Evolutionary conservation across 2,888 invertebrate genomes (phyloP).

Genomic region (Acleris literana): DNA sequence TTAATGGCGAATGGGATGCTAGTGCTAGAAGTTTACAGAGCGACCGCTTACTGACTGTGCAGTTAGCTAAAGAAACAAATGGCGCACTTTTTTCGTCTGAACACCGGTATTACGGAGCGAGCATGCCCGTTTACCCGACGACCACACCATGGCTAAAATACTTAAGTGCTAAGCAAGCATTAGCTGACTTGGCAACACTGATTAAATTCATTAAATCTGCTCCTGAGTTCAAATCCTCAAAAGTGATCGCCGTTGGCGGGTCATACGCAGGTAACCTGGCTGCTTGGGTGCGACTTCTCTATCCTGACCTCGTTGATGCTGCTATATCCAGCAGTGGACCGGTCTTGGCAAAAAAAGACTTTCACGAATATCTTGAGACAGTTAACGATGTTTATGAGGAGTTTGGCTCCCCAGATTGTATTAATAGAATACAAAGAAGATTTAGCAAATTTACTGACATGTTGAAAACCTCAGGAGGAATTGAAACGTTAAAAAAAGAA

Average conservation of each 20-base stretch:
- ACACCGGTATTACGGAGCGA: conserved; percentile 73
- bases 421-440: conserved; percentile 52
- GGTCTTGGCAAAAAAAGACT: conserved; percentile 69
- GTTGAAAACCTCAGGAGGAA: conserved; percentile 57
- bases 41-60: conserved; percentile 60
- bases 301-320: conserved; percentile 69
- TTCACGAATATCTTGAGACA: conserved; percentile 69
- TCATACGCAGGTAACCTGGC: conserved; percentile 75
- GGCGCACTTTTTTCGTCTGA: conserved; percentile 69
- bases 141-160: conserved; percentile 59
- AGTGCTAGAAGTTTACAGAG: conserved; percentile 52
- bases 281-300: conserved; percentile 68
- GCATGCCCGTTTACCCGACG: conserved; percentile 61
- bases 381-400: conserved; percentile 66
- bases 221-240: conserved; percentile 54
- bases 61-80: conserved; percentile 69
- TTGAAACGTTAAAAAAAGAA: conserved; percentile 58
- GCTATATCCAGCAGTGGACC: conserved; percentile 73
- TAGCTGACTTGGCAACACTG: conserved; percentile 65
- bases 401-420: conserved; percentile 60
- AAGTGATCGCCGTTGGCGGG: conserved; percentile 70
- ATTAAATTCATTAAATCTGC: conserved; percentile 54
- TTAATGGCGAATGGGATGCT: conserved; percentile 66
- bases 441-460: conserved; percentile 59
- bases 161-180: conserved; percentile 65